Base-by-base conservation (phyloP, 2,113 vertebrate species). In the Albula glossodonta region DNA sequence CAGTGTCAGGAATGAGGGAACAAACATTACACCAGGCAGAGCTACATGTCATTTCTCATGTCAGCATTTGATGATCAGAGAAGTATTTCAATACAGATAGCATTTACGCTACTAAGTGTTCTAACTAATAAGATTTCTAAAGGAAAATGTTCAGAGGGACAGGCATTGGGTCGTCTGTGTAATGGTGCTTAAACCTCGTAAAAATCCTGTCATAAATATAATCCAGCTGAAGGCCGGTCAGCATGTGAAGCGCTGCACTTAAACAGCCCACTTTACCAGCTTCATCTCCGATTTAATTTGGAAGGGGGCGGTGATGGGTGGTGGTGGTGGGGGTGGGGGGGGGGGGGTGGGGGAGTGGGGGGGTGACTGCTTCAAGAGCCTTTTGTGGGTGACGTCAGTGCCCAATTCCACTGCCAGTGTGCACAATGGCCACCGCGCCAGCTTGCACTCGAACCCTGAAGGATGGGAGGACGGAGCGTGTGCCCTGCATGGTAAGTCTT, bases 401-500 rank as follows among this genome's bases (percentile, higher is more conserved):
- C 60, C 60, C 19, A 1, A 12, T 79, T 79, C 78, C 49, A 74
- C 22, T 8, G 10, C 70, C n/a, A 74, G 10, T 25, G 31, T 63
- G 82, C 41, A 49, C 70, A 74, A n/a, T 83, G 83, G 50, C 70
- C 66, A 10, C n/a, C 19, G 78, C 49, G 19, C 78, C 31, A 50
- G 78, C 31, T 79, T 79, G 31, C 48, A 79, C 78, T 49, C 12
- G 12, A 79, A 31, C 8, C 51, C 52, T 17, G 31, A 25, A 85
- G 12, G 41, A 49, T 22, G n/a, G 31, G 49, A 77, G 51, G 19
- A 86, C 2, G 8, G 41, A 49, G 51, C 41, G 19, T 77, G 63
- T 56, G 81, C 56, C 81, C 70, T 57, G 81, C 63, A 77, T 78
- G 9, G 66, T 19, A 82, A 82, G 31, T 12, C 52, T 19, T 70